Conservation (phyloP, 2,888 invertebrate genomes). For the Blastobasis adustella region DNA sequence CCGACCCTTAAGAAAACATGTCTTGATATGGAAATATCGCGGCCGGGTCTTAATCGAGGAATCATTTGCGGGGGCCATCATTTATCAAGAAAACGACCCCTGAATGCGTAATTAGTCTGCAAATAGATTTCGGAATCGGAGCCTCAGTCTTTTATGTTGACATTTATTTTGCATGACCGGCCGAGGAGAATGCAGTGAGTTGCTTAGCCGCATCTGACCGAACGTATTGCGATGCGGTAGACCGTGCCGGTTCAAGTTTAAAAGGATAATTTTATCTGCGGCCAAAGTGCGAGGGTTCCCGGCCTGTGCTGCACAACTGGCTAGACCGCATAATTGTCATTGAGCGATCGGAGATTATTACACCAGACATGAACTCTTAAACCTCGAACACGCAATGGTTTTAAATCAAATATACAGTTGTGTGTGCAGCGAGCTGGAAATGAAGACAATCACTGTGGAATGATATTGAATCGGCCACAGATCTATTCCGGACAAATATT, state of each 20-base stretch:
- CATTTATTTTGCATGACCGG: slow-evolving; percentile 60
- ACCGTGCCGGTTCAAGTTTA: slow-evolving; percentile 50
- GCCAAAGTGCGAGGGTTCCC: slow-evolving; percentile 11
- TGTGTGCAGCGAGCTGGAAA: too few relatives aligned
- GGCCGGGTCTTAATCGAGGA: slow-evolving; percentile 63
- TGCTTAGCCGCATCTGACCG: slow-evolving; percentile 50
- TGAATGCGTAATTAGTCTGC: slow-evolving; percentile 59
- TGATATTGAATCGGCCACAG: slow-evolving; percentile 4
- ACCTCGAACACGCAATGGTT: background rate
- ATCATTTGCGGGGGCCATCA: slow-evolving; percentile 67
- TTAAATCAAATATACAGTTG: too few relatives aligned
- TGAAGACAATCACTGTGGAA: background rate
- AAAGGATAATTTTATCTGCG: slow-evolving; percentile 55
- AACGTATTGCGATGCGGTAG: slow-evolving; percentile 52
- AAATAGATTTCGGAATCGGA: slow-evolving; percentile 33
- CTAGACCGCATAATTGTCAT: slow-evolving; percentile 19
- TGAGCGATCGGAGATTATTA: slow-evolving; percentile 3
- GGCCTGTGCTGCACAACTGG: slow-evolving; percentile 18
- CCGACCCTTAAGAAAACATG: slow-evolving; percentile 74
- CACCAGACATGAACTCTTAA: background rate
- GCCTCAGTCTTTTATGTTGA: slow-evolving; percentile 38
- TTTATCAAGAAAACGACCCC: slow-evolving; percentile 59
- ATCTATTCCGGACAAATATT: slow-evolving; percentile 25
- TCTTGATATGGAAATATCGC: slow-evolving; percentile 74
- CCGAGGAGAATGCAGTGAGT: slow-evolving; percentile 45